These are phyloP conservation scores for Lacerta bilineata DNA, from an alignment of 2,797 vertebrate genomes.

Conservation along the genomic window DNA sequence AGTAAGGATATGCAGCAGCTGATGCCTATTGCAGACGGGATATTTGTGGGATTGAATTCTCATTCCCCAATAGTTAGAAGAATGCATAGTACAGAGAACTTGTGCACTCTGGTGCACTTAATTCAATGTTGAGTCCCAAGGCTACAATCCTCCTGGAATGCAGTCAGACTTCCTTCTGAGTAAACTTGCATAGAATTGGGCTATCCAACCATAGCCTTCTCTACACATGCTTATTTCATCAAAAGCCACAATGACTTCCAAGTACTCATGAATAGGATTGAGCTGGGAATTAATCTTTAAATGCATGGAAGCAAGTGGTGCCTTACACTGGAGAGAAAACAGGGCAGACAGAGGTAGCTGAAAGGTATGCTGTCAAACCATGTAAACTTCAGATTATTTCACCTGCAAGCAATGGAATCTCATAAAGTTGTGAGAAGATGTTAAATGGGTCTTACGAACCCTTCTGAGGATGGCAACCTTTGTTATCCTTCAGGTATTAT, in stretches of 20 bases:
- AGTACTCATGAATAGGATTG: neutral
- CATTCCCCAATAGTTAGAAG: constrained; percentile 21
- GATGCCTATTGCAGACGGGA: neutral
- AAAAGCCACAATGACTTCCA: neutral
- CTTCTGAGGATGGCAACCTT: constrained; percentile 16
- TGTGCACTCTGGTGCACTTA: constrained; percentile 18
- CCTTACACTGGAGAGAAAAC: constrained; percentile 46
- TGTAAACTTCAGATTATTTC: constrained; percentile 25
- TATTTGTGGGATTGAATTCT: constrained; percentile 45
- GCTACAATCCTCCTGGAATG: constrained; percentile 7
- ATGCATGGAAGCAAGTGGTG: constrained; percentile 29
- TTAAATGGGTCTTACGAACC: constrained; percentile 7
- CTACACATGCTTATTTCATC: neutral
- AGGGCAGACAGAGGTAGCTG: neutral
- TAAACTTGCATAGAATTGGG: neutral
- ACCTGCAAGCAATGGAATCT: constrained; percentile 19
- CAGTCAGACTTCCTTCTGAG: neutral
- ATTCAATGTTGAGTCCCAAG: constrained; percentile 50
- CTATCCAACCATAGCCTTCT: neutral
- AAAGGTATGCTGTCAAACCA: neutral
- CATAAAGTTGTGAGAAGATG: neutral
- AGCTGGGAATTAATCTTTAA: constrained; percentile 36
- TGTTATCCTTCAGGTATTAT: constrained; percentile 1
- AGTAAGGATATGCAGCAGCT: neutral
- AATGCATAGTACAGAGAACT: neutral